phyloP scores from a whole-genome alignment of 2,797 vertebrate genomes.

The Cuniculus paca region DNA sequence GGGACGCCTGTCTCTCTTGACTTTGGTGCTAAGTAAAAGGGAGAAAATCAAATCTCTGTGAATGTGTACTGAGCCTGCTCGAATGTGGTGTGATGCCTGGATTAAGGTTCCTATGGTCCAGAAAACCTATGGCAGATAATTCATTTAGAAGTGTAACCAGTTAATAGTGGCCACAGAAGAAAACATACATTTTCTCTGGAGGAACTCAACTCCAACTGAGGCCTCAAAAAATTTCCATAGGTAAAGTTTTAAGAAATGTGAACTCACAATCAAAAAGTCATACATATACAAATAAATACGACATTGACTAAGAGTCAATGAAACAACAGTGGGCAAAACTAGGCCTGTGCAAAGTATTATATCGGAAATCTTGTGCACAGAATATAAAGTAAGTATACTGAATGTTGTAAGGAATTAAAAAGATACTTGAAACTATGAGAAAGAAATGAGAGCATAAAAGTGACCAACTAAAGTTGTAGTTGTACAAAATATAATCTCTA shows the following conservation, averaged over 20 bases:
- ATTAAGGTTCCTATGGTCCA: neutral
- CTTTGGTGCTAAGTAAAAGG: neutral
- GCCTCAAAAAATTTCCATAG: neutral
- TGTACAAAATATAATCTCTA: conserved; percentile 6
- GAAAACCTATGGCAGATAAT: neutral
- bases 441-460: conserved; percentile 11
- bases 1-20: neutral
- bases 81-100: neutral
- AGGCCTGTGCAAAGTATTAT: neutral
- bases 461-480: neutral
- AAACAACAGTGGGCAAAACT: neutral
- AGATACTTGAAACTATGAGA: neutral
- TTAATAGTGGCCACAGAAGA: neutral
- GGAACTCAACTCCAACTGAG: neutral
- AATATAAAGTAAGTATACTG: neutral
- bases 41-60: neutral
- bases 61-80: neutral
- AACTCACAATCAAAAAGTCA: neutral
- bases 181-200: neutral
- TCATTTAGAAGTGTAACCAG: neutral
- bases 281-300: neutral
- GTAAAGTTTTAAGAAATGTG: neutral
- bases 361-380: neutral
- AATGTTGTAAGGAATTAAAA: conserved; percentile 14
- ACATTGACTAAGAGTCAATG: neutral